Evolutionary conservation across 2,888 invertebrate species (phyloP), one percentile per base, ranked within the genome.

Genomic region (Thereva nobilitata): DNA sequence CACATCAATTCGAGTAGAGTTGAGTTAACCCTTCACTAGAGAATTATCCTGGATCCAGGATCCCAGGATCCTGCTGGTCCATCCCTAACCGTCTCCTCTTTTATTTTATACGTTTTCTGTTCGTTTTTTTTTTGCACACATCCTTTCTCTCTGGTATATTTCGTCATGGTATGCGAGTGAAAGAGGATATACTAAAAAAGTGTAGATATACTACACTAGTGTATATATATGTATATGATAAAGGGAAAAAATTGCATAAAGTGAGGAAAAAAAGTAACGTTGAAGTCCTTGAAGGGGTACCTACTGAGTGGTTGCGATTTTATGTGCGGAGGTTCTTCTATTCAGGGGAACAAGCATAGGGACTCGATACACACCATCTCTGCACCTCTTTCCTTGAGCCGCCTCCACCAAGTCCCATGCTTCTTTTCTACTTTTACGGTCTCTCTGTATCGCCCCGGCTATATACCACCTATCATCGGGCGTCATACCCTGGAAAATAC

Each of bases 21-120:
- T 50, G 50, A 61, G 50, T 61, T 61, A 61, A 61, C 61, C 61
- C 61, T 61, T 61, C 50, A 59, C 47, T 59, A 49, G 59, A 61
- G 50, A 61, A 50, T 50, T 61, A 61, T 61, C 50, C 50, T n/a
- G 9, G 40, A 49, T 4, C 49, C 8, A 12, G 40, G 23, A 23
- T 61, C 38, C 40, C 42, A 38, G 37, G 38, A 45, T 12, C n/a
- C 38, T 47, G 47, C 10, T 47, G 23, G 23, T 23, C 23, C 23
- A 23, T 23, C 23, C 23, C 23, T 23, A 23, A 23, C 23, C 23
- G 23, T 23, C 23, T 23, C 23, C 23, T 23, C 23, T 23, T 23
- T 61, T 61, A 50, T 61, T 61, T 49, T 10, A 12, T 12, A 23
- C 49, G n/a, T 9, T 49, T 55, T 55, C 41, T 55, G n/a, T 55